These are phyloP conservation scores for Heterotilapia buettikoferi DNA, from an alignment of 2,113 vertebrate genomes.

Conservation along the genomic window DNA sequence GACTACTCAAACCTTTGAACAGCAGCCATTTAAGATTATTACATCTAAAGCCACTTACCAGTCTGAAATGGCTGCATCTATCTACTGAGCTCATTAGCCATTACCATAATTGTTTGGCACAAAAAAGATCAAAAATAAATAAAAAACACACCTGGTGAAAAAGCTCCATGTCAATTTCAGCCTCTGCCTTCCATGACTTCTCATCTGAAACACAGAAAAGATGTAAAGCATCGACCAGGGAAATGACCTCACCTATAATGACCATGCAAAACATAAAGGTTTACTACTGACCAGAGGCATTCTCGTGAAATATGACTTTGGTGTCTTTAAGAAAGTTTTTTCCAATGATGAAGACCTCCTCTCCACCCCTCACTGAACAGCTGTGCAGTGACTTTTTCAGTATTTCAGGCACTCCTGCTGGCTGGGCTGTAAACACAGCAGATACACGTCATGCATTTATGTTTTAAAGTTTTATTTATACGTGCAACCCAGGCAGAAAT, in stretches of 20 bases:
- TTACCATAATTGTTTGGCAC: background rate
- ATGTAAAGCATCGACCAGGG: background rate
- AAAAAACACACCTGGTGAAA: slow-evolving; percentile 88
- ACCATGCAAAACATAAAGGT: background rate
- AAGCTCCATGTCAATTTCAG: slow-evolving; percentile 98
- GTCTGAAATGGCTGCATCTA: slow-evolving; percentile 18
- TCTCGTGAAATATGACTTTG: slow-evolving; percentile 98
- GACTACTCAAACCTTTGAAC: slow-evolving; percentile 52
- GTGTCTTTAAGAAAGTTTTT: slow-evolving; percentile 99
- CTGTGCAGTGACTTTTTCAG: slow-evolving; percentile 96
- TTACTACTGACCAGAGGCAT: slow-evolving; percentile 79
- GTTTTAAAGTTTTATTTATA: background rate
- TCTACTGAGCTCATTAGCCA: slow-evolving; percentile 16
- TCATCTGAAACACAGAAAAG: slow-evolving; percentile 79
- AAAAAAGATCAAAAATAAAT: background rate
- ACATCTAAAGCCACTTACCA: slow-evolving; percentile 39
- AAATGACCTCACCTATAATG: background rate
- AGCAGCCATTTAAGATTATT: slow-evolving; percentile 57
- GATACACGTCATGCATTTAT: background rate
- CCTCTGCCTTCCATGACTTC: slow-evolving; percentile 93
- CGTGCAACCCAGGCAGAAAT: background rate
- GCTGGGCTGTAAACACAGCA: slow-evolving; percentile 80
- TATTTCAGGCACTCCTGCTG: slow-evolving; percentile 94
- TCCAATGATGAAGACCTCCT: slow-evolving; percentile 96
- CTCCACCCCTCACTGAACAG: slow-evolving; percentile 88